Evolutionary conservation across 2,888 invertebrate species (phyloP).

Genomic region (Leucophora obtusa): DNA sequence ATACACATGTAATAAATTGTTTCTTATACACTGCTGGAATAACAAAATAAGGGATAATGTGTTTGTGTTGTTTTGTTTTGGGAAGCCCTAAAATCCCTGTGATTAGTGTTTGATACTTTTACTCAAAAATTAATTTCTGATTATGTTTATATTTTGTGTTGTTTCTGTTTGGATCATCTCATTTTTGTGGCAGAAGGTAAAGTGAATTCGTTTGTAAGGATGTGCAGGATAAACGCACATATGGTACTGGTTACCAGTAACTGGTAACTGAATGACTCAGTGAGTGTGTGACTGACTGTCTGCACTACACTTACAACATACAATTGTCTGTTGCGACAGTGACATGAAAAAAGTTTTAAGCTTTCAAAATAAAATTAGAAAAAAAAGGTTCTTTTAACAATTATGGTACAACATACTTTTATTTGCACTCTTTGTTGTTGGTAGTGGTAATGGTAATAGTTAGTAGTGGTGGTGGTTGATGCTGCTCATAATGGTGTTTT

Average conservation of each 20-base stretch:
- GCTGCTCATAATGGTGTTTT: neutral
- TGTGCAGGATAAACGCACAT: constrained; percentile 39
- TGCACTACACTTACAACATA: constrained; percentile 24
- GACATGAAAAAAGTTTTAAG: constrained; percentile 51
- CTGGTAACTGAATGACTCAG: constrained; percentile 36
- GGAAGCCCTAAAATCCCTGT: constrained; percentile 57
- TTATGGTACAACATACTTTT: neutral
- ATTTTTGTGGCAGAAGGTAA: constrained; percentile 50
- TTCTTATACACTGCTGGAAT: neutral
- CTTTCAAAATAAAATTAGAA: constrained; percentile 4
- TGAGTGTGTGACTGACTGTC: neutral
- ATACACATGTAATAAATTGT: neutral
- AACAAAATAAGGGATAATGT: constrained; percentile 49
- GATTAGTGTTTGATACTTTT: constrained; percentile 64
- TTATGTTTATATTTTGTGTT: constrained; percentile 55
- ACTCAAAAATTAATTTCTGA: constrained; percentile 63
- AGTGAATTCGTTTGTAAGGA: constrained; percentile 31
- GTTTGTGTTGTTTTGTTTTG: constrained; percentile 42
- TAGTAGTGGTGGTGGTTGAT: neutral
- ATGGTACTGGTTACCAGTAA: constrained; percentile 57
- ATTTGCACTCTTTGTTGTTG: constrained; percentile 31
- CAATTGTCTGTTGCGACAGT: constrained; percentile 2
- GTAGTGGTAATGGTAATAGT: constrained; percentile 7
- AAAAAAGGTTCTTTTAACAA: constrained; percentile 23
- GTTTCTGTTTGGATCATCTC: neutral